A percentile compares a stretch with the other conserved stretches of the same genome.
These are phyloP conservation scores for Pyrrhosoma nymphula DNA, from an alignment of 2,888 invertebrate genomes.

Conservation along the genomic window DNA sequence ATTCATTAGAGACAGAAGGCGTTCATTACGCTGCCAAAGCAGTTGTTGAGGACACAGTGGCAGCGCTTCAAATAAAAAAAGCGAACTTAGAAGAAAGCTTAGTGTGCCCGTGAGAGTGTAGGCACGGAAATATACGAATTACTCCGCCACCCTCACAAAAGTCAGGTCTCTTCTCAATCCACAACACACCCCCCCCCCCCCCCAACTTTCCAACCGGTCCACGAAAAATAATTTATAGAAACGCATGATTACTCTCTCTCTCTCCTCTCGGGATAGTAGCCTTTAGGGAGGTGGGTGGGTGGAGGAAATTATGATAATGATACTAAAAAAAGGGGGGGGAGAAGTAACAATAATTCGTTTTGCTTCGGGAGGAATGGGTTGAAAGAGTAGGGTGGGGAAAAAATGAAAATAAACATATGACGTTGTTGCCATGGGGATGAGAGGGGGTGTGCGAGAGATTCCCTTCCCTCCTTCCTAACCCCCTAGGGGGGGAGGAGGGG, in stretches of 20 bases:
- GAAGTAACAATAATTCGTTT: slow-evolving; percentile 31
- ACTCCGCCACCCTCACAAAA: not conserved
- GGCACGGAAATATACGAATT: slow-evolving; percentile 53
- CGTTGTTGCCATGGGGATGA: not conserved
- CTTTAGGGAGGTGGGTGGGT: not conserved
- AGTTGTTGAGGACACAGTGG: not conserved
- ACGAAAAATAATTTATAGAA: slow-evolving; percentile 36
- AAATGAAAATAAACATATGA: slow-evolving; percentile 8
- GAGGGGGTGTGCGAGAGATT: not conserved
- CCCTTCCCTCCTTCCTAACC: not conserved
- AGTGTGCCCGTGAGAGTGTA: slow-evolving; percentile 47
- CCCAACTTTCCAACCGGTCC: not conserved
- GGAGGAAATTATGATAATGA: slow-evolving; percentile 59
- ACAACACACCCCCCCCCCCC: not conserved
- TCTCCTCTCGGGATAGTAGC: slow-evolving; percentile 25
- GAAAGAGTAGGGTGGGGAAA: not conserved
- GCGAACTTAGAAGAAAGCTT: not conserved
- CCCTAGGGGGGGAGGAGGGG: not conserved
- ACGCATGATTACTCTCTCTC: slow-evolving; percentile 48
- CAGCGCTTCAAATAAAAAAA: slow-evolving; percentile 1
- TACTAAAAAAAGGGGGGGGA: too few species aligned
- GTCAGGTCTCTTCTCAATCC: too few species aligned
- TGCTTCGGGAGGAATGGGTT: not conserved
- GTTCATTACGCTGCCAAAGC: not conserved
- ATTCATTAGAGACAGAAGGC: not conserved